Conservation (phyloP, 2,888 invertebrate species). For the Trachelus iudaicus region DNA sequence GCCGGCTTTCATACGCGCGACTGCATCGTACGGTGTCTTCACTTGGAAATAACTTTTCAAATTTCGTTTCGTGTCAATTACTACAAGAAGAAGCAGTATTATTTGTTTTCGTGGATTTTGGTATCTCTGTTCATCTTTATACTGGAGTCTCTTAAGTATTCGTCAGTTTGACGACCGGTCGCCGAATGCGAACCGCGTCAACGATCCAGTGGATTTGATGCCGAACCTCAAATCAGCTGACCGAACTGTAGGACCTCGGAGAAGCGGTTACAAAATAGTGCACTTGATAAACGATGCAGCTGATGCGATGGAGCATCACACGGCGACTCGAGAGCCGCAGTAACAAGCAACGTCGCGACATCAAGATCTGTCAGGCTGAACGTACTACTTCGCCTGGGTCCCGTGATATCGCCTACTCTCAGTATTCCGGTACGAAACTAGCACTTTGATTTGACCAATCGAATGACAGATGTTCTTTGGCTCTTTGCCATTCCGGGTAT, state of each 20-base stretch:
- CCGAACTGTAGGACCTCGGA: not conserved
- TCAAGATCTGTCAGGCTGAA: conserved; percentile 39
- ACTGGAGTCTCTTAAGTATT: not conserved
- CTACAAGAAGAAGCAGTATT: not conserved
- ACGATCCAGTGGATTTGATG: not conserved
- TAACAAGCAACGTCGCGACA: conserved; percentile 44
- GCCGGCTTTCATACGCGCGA: not conserved
- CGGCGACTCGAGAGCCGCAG: conserved; percentile 52
- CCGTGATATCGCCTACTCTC: conserved; percentile 31
- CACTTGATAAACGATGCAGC: conserved; percentile 46
- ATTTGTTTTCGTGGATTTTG: not conserved
- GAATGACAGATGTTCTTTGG: not conserved
- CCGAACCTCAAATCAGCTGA: not conserved
- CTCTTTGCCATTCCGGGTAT: not conserved
- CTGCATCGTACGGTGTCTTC: not conserved
- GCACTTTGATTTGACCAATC: not conserved
- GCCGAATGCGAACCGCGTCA: conserved; percentile 2
- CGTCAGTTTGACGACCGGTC: not conserved
- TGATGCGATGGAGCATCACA: conserved; percentile 62
- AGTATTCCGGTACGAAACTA: conserved; percentile 40
- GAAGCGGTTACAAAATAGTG: not conserved
- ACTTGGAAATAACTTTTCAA: not conserved
- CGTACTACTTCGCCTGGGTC: conserved; percentile 20
- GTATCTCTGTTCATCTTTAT: not conserved
- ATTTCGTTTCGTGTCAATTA: not conserved